A percentile compares a stretch with the other conserved stretches of the same genome.
Conservation (phyloP, 2,797 vertebrate genomes). For the Otus scops region DNA sequence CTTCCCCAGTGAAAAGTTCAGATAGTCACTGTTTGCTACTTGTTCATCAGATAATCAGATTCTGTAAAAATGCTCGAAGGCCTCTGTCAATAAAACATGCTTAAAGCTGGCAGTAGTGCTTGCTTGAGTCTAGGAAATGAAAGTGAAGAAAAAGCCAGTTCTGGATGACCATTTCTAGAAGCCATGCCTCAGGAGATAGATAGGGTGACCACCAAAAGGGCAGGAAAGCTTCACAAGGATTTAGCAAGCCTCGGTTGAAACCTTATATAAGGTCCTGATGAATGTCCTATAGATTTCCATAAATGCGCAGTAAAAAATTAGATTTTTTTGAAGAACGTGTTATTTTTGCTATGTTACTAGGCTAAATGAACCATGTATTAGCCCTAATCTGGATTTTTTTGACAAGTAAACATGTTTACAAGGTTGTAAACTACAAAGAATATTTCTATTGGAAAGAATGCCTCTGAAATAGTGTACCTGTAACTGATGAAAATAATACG, state of each 20-base stretch:
- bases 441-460: neutral
- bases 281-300: neutral
- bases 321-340: neutral
- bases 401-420: neutral
- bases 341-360: neutral
- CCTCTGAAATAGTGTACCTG: neutral
- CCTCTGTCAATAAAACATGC: neutral
- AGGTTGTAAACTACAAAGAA: neutral
- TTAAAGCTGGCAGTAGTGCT: neutral
- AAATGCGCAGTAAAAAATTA: neutral
- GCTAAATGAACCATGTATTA: neutral
- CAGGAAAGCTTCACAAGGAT: neutral
- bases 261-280: neutral
- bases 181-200: neutral
- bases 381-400: neutral
- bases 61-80: neutral
- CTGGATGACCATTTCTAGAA: neutral
- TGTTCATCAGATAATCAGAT: neutral
- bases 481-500: neutral
- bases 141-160: neutral
- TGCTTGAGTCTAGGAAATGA: neutral
- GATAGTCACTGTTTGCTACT: neutral
- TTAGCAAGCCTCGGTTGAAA: neutral
- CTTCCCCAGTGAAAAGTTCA: neutral
- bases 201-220: neutral